Conservation (phyloP, 2,888 invertebrate genomes). For the Quadriops clusia region DNA sequence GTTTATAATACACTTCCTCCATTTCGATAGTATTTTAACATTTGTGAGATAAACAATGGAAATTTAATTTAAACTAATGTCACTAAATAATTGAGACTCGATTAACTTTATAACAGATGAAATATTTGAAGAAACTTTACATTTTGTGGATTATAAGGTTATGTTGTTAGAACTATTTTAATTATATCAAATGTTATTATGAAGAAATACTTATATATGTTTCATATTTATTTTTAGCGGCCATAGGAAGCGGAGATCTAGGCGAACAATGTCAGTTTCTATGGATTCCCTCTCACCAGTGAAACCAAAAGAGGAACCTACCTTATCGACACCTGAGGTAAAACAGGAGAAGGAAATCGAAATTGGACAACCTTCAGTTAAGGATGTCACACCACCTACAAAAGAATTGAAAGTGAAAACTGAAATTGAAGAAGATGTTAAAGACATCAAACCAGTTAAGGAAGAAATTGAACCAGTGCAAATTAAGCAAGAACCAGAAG, state of each 20-base stretch:
- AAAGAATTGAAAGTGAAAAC: conserved; percentile 14
- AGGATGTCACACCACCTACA: conserved; percentile 12
- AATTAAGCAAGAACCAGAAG: conserved; percentile 8
- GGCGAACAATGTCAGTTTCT: conserved; percentile 25
- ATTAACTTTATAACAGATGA: too few species aligned
- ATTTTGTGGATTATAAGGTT: background rate
- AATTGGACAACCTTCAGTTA: conserved; percentile 14
- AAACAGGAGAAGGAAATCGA: conserved; percentile 14
- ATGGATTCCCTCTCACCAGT: conserved; percentile 13
- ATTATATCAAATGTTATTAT: background rate
- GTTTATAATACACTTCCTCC: too few species aligned
- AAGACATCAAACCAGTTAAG: conserved; percentile 16
- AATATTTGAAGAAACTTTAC: background rate
- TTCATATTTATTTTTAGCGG: conserved; percentile 13
- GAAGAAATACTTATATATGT: background rate
- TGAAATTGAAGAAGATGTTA: conserved; percentile 30
- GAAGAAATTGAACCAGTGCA: conserved; percentile 16
- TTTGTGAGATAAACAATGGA: too few species aligned
- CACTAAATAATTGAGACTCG: too few species aligned
- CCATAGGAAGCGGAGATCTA: conserved; percentile 25
- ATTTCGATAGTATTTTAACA: too few species aligned
- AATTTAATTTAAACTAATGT: too few species aligned
- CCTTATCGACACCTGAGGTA: conserved; percentile 8
- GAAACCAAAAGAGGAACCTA: conserved; percentile 19
- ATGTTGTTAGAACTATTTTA: background rate